A percentile compares a stretch with the other conserved stretches of the same genome.
Conservation (phyloP, 2,797 vertebrate genomes). For the Gymnoscopelus braueri region DNA sequence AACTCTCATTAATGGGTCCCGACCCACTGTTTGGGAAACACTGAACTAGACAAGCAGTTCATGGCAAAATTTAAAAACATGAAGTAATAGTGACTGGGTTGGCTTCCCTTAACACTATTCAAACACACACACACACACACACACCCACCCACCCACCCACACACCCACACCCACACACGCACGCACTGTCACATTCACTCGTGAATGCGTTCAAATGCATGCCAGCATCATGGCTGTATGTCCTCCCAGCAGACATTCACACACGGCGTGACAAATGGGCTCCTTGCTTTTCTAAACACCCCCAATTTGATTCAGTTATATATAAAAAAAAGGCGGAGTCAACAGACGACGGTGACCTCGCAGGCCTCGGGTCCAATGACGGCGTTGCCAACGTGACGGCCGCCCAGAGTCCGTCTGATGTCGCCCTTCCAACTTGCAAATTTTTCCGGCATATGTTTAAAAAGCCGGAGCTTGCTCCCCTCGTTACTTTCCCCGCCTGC, state of each 20-base stretch:
- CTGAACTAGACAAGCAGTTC: no score
- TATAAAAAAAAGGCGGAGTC: constrained; percentile 7
- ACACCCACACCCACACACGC: background rate
- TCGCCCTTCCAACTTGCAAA: constrained; percentile 57
- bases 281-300: constrained; percentile 7
- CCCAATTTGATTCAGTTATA: constrained; percentile 25
- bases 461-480: constrained; percentile 45
- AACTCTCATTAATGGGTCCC: no score
- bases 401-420: constrained; percentile 45
- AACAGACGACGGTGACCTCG: constrained; percentile 22
- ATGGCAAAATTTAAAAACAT: no score
- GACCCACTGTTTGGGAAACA: no score
- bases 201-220: background rate
- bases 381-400: constrained; percentile 26
- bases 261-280: background rate
- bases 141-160: background rate
- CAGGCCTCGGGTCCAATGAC: constrained; percentile 27
- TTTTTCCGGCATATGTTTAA: constrained; percentile 66
- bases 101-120: no score
- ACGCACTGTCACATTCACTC: background rate
- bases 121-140: constrained; percentile 1
- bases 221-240: background rate
- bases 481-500: constrained; percentile 46
- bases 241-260: background rate
- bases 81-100: no score